These are phyloP conservation scores for Thera obeliscata DNA, from an alignment of 2,888 invertebrate genomes.

Conservation along the genomic window DNA sequence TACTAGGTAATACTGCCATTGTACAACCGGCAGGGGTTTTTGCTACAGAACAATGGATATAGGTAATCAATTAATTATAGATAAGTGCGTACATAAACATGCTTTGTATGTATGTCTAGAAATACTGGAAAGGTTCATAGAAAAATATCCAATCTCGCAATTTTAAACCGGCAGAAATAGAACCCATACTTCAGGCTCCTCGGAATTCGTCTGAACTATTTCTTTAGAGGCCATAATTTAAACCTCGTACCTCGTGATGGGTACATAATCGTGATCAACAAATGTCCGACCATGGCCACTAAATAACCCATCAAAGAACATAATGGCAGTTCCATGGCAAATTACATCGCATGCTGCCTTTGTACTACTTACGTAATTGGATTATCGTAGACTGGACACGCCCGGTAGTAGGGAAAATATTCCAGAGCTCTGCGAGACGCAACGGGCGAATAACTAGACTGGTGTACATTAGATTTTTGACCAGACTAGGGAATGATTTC, in stretches of 20 bases:
- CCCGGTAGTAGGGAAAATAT: slow-evolving; percentile 7
- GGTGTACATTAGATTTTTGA: too few relatives aligned
- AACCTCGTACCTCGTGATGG: background rate
- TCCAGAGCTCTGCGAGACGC: background rate
- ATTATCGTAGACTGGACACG: slow-evolving; percentile 31
- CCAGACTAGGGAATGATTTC: too few relatives aligned
- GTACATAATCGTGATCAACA: slow-evolving; percentile 4
- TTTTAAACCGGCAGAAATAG: background rate
- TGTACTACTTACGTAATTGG: slow-evolving; percentile 28
- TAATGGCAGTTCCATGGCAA: slow-evolving; percentile 34
- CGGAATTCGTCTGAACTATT: background rate
- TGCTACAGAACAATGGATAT: slow-evolving; percentile 6
- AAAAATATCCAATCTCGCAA: too few relatives aligned
- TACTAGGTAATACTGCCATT: background rate
- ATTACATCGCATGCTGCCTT: slow-evolving; percentile 36
- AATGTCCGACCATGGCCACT: slow-evolving; percentile 12
- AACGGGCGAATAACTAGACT: too few relatives aligned
- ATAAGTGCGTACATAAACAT: background rate
- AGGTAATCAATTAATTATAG: slow-evolving; percentile 6
- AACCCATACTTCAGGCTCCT: background rate
- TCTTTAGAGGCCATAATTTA: background rate
- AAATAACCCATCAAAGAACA: slow-evolving; percentile 26
- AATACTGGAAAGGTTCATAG: background rate
- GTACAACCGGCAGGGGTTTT: background rate
- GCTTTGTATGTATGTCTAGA: background rate